Evolutionary conservation across 2,888 invertebrate species (phyloP).

Genomic region (Parasteatoda lunata): DNA sequence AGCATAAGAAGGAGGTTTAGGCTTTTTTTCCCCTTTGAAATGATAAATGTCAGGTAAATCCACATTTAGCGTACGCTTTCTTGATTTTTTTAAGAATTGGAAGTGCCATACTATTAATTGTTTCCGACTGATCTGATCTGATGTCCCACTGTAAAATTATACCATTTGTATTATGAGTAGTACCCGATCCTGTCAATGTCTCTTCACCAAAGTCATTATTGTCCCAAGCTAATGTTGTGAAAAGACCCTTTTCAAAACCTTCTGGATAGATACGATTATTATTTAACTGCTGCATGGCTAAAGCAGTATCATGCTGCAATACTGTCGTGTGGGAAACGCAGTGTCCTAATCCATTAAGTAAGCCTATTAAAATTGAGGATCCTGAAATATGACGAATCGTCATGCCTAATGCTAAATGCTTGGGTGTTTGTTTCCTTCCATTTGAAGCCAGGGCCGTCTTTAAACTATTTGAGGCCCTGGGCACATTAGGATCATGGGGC

Average conservation of each 20-base stretch:
- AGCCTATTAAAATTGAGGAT: neutral
- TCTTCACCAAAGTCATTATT: constrained; percentile 20
- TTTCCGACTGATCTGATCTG: neutral
- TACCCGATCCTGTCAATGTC: constrained; percentile 9
- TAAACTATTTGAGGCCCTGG: no score
- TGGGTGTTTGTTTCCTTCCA: neutral
- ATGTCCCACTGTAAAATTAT: constrained; percentile 12
- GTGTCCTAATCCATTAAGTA: constrained; percentile 21
- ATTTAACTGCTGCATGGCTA: constrained; percentile 2
- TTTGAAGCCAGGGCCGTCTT: neutral
- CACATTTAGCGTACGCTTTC: neutral
- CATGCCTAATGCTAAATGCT: neutral
- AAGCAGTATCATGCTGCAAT: constrained; percentile 8
- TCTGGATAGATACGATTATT: neutral
- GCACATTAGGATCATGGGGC: no score
- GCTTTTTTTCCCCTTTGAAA: no score
- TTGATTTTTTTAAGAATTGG: neutral
- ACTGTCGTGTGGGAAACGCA: neutral
- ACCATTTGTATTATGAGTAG: neutral
- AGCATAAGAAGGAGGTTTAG: no score
- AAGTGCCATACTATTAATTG: neutral
- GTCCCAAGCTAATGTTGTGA: neutral
- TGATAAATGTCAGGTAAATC: no score
- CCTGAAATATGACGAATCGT: neutral
- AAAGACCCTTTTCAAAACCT: neutral